These are phyloP conservation scores for Anoplophora glabripennis DNA, from an alignment of 1,140 invertebrate genomes.

Conservation along the genomic window DNA sequence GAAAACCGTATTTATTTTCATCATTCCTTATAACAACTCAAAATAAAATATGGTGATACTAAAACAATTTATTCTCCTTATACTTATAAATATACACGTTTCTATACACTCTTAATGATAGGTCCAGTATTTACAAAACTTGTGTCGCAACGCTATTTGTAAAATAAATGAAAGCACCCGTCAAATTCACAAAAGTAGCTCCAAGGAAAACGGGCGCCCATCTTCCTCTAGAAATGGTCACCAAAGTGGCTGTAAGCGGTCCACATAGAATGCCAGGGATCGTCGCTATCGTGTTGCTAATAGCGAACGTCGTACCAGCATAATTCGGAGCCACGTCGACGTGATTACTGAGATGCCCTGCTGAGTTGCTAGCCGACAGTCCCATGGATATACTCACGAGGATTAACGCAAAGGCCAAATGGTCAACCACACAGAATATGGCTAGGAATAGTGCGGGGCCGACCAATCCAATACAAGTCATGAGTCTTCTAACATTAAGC, in stretches of 20 bases:
- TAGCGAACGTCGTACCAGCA: slow-evolving; percentile 76
- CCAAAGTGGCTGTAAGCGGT: slow-evolving; percentile 74
- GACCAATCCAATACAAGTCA: slow-evolving; percentile 74
- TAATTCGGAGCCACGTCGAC: slow-evolving; percentile 78
- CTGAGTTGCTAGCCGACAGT: slow-evolving; percentile 73
- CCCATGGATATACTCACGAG: slow-evolving; percentile 78
- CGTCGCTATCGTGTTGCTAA: slow-evolving; percentile 77
- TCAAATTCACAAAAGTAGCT: slow-evolving; percentile 71
- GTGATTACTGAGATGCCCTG: slow-evolving; percentile 78
- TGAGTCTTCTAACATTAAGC: slow-evolving; percentile 68
- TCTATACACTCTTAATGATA: not conserved
- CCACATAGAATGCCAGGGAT: slow-evolving; percentile 77
- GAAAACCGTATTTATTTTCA: no score
- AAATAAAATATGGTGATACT: no score
- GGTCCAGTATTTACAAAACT: slow-evolving; percentile 53
- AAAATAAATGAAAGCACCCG: slow-evolving; percentile 73
- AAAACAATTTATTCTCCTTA: not conserved
- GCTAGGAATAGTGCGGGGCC: slow-evolving; percentile 72
- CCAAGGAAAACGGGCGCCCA: slow-evolving; percentile 78
- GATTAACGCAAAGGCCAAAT: slow-evolving; percentile 68
- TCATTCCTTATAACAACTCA: no score
- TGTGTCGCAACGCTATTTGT: slow-evolving; percentile 72
- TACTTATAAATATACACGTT: slow-evolving; percentile 5
- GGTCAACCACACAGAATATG: slow-evolving; percentile 72
- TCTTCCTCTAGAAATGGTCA: slow-evolving; percentile 67